These are phyloP conservation scores for Calliopum simillimum DNA, from an alignment of 2,888 invertebrate genomes.

Conservation along the genomic window DNA sequence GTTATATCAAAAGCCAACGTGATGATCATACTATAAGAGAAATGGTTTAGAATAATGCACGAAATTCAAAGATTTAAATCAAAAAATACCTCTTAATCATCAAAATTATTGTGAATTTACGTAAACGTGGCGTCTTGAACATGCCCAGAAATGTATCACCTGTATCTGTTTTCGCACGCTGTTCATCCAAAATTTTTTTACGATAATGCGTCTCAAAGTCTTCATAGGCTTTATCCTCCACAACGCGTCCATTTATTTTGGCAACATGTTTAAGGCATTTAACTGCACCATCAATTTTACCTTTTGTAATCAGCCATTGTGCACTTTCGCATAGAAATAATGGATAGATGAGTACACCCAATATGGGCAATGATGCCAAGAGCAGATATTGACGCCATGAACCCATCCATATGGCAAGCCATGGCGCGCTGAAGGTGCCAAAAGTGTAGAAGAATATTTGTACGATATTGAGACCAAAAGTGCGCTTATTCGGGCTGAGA, in stretches of 20 bases:
- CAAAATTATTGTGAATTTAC: constrained; percentile 69
- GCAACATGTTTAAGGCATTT: constrained; percentile 69
- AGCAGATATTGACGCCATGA: constrained; percentile 69
- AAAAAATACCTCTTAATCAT: constrained; percentile 71
- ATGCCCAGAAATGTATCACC: constrained; percentile 67
- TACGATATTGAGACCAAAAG: constrained; percentile 71
- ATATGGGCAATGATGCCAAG: constrained; percentile 68
- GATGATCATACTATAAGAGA: constrained; percentile 67
- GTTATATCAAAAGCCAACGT: constrained; percentile 71
- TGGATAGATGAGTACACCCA: constrained; percentile 67
- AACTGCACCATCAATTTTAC: constrained; percentile 68
- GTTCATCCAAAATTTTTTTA: constrained; percentile 49
- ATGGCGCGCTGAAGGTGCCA: constrained; percentile 69
- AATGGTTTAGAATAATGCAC: constrained; percentile 55
- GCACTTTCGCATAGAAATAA: constrained; percentile 71
- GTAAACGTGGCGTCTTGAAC: constrained; percentile 69
- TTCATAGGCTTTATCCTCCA: constrained; percentile 65
- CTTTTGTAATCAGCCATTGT: constrained; percentile 71
- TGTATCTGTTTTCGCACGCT: constrained; percentile 39
- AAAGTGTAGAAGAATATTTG: constrained; percentile 71
- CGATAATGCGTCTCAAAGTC: constrained; percentile 62
- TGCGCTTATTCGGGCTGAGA: constrained; percentile 69
- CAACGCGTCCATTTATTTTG: constrained; percentile 67
- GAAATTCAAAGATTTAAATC: not conserved
- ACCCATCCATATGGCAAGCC: constrained; percentile 66